A percentile compares a stretch with the other conserved stretches of the same genome.
phyloP scores from a whole-genome alignment of 1,140 invertebrate species.

The Popillia japonica region DNA sequence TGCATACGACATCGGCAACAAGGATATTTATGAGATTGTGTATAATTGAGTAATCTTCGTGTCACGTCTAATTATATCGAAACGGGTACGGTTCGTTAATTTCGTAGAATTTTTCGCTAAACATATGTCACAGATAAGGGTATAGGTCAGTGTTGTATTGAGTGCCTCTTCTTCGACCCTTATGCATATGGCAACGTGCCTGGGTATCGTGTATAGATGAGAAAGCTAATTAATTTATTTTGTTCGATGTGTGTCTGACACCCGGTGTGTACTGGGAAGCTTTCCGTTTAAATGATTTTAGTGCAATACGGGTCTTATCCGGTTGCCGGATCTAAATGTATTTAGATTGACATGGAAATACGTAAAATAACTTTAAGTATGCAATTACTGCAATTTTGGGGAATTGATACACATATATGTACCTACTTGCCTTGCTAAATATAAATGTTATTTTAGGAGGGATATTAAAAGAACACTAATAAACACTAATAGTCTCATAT shows the following conservation, averaged over 20 bases:
- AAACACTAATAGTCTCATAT: no score
- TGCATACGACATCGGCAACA: constrained; percentile 17
- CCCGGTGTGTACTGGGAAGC: constrained; percentile 19
- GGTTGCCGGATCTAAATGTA: not conserved
- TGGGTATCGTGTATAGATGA: not conserved
- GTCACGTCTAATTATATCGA: constrained; percentile 42
- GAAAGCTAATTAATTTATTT: constrained; percentile 27
- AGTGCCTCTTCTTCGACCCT: not conserved
- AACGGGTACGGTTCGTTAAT: constrained; percentile 31
- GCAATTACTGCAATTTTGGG: no score
- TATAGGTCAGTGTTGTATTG: not conserved
- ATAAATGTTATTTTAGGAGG: no score
- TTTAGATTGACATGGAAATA: not conserved
- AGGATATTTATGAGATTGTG: constrained; percentile 35
- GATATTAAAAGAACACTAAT: no score
- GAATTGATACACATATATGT: no score
- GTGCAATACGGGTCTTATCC: not conserved
- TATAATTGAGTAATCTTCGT: constrained; percentile 38
- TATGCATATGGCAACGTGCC: constrained; percentile 8
- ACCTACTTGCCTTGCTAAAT: no score
- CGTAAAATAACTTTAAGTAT: no score
- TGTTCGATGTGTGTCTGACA: constrained; percentile 24
- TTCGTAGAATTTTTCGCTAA: constrained; percentile 40
- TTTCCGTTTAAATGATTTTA: not conserved
- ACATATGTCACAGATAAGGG: constrained; percentile 44